Percentiles rank a stretch among this genome's conserved stretches.
phyloP scores from a whole-genome alignment of 1,140 invertebrate species.

The Metopolophium dirhodum region DNA sequence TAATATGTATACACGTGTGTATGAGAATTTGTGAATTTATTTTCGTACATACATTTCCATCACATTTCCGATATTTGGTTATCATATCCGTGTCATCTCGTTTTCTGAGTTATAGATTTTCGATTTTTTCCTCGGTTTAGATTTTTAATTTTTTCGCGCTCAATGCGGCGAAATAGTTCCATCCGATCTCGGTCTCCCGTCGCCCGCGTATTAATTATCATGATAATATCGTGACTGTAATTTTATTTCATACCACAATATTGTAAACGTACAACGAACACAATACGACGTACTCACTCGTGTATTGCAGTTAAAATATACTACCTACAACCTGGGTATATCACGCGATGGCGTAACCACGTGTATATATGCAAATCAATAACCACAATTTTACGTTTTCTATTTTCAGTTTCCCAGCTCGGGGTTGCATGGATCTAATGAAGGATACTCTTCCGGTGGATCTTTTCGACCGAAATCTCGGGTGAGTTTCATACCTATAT shows the following conservation, averaged over 20 bases:
- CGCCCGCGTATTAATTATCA: neutral
- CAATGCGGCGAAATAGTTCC: neutral
- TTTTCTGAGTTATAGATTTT: neutral
- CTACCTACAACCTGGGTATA: neutral
- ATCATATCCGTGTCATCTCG: constrained; percentile 35
- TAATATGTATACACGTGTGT: neutral
- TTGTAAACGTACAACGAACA: too few relatives aligned
- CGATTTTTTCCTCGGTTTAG: neutral
- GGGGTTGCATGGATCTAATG: constrained; percentile 52
- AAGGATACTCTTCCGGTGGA: constrained; percentile 52
- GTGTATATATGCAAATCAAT: neutral
- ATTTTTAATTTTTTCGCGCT: neutral
- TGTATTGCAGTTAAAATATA: too few relatives aligned
- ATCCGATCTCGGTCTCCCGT: neutral
- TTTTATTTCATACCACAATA: too few relatives aligned
- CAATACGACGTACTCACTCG: too few relatives aligned
- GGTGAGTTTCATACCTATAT: neutral
- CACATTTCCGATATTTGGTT: constrained; percentile 34
- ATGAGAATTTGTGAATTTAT: constrained; percentile 35
- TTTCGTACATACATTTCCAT: constrained; percentile 19
- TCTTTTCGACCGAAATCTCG: constrained; percentile 55
- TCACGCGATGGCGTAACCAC: neutral
- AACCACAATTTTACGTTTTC: neutral
- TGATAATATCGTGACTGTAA: neutral
- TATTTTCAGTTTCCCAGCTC: constrained; percentile 47